Evolutionary conservation across 2,888 invertebrate genomes (phyloP).

Genomic region (Orchesella flavescens): DNA sequence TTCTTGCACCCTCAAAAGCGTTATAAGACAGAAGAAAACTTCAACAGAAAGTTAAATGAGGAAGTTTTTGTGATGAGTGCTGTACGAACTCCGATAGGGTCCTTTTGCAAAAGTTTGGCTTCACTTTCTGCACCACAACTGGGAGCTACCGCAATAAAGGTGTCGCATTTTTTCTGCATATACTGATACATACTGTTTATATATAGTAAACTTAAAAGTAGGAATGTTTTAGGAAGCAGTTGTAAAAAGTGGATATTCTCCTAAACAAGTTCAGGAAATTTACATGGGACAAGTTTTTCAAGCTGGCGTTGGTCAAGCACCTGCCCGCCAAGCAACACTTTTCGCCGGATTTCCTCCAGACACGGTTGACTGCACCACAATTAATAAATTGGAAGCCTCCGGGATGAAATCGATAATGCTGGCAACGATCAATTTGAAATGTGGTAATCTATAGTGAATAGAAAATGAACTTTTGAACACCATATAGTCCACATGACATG

Average conservation of each 20-base stretch:
- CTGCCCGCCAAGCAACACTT: constrained; percentile 62
- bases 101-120: constrained; percentile 90
- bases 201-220: not conserved
- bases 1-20: no score
- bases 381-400: constrained; percentile 98
- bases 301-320: constrained; percentile 42
- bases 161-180: no score
- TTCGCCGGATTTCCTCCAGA: constrained; percentile 79
- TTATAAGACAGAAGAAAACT: no score
- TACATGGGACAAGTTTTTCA: constrained; percentile 88
- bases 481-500: no score
- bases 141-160: constrained; percentile 90
- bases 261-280: constrained; percentile 92
- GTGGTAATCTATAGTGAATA: no score
- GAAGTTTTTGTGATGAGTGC: constrained; percentile 92
- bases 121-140: constrained; percentile 88
- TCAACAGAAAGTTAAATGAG: no score
- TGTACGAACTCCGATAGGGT: constrained; percentile 96
- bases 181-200: no score
- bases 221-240: constrained; percentile 78
- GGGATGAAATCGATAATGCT: constrained; percentile 98
- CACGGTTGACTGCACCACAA: constrained; percentile 91
- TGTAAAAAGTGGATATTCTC: constrained; percentile 85
- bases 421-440: constrained; percentile 91
- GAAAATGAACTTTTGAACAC: no score